Percentiles rank a stretch among this genome's conserved stretches.
These are phyloP conservation scores for Vidua chalybeata DNA, from an alignment of 2,113 vertebrate species.

Conservation along the genomic window DNA sequence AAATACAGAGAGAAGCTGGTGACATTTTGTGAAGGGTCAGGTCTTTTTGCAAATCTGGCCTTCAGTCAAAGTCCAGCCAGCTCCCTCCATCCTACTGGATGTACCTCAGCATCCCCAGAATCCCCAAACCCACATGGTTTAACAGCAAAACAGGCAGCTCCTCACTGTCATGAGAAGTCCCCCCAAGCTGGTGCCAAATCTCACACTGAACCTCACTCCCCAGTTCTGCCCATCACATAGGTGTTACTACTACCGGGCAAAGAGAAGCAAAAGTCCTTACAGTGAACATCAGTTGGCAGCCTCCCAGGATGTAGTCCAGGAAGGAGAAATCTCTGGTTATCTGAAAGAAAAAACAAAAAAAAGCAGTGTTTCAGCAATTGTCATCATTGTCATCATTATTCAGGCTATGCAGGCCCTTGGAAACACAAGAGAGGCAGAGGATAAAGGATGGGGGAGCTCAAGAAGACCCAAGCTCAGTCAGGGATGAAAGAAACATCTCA, in stretches of 20 bases:
- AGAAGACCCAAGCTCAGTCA: fast-evolving
- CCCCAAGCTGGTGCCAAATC: neutral
- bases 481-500: neutral
- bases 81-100: neutral
- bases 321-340: conserved; percentile 94
- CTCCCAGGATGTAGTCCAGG: conserved; percentile 96
- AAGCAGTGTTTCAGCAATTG: neutral
- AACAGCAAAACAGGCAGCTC: neutral
- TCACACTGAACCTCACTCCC: neutral
- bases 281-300: conserved; percentile 97
- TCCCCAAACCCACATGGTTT: neutral
- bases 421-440: neutral
- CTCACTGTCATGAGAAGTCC: neutral
- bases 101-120: neutral
- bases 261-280: conserved; percentile 76
- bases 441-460: neutral
- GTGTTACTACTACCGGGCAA: neutral
- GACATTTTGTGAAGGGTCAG: neutral
- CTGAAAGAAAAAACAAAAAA: conserved; percentile 67
- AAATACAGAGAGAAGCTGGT: neutral
- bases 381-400: neutral
- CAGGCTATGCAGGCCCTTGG: neutral
- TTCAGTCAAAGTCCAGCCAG: neutral
- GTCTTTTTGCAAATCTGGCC: neutral
- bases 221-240: neutral